Evolutionary conservation across 2,888 invertebrate genomes (phyloP).

Genomic region (Lomographa bimaculata): DNA sequence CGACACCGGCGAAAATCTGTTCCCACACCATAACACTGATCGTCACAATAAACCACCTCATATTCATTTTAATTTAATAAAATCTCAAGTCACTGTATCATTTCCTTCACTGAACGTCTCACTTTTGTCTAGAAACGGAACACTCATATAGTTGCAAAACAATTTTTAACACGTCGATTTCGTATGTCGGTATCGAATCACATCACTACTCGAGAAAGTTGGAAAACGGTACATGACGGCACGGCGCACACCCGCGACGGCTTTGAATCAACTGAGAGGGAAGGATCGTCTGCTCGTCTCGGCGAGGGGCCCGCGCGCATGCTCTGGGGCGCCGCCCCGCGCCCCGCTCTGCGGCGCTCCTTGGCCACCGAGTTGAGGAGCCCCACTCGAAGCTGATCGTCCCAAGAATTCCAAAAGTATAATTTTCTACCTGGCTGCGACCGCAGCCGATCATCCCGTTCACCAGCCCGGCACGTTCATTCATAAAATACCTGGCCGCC

Average conservation of each 20-base stretch:
- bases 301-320: conserved; percentile 73
- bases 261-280: conserved; percentile 76
- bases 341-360: conserved; percentile 82
- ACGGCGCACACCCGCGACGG: conserved; percentile 74
- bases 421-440: conserved; percentile 80
- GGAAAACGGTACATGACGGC: conserved; percentile 85
- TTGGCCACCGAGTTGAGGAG: conserved; percentile 68
- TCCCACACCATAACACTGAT: conserved; percentile 73
- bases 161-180: conserved; percentile 48
- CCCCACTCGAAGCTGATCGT: conserved; percentile 72
- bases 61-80: conserved; percentile 63
- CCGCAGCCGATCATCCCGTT: conserved; percentile 67
- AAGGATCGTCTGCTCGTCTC: conserved; percentile 72
- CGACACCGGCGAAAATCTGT: conserved; percentile 68
- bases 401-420: conserved; percentile 80
- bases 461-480: conserved; percentile 78
- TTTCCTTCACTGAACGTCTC: conserved; percentile 48
- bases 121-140: conserved; percentile 33
- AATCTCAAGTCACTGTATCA: conserved; percentile 57
- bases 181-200: conserved; percentile 74
- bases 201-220: conserved; percentile 83
- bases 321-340: conserved; percentile 72
- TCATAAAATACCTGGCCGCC: conserved; percentile 77
- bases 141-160: conserved; percentile 47
- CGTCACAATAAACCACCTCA: conserved; percentile 76